Base-by-base conservation (phyloP, 2,888 invertebrate species). In the Tyria jacobaeae region DNA sequence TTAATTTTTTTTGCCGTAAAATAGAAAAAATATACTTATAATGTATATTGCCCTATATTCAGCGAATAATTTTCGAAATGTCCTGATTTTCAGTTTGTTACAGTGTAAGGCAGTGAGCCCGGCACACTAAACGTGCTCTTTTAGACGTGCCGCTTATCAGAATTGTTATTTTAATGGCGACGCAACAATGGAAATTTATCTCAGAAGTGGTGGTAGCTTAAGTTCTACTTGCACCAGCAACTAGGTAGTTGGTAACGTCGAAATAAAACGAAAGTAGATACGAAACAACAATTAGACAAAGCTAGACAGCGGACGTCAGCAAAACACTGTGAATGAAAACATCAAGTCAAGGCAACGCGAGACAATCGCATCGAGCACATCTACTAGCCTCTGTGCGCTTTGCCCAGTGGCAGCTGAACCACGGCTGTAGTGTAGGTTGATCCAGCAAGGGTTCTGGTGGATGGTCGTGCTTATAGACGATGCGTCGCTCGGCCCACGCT, bases 281-380 rank as follows among this genome's bases (percentile, higher is more conserved):
- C 70, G 73, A 77, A 78, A 80, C 76, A 78, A 80, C 76, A 76
- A 76, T 76, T 76, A 76, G 64, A 76, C 73, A 78, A 79, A 79
- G 79, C 75, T 80, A 76, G 80, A 79, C 74, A 80, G 78, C 76
- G 82, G 81, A 83, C 84, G 82, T 82, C 84, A 87, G 85, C 86
- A 86, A 89, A 90, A 88, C 87, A 80, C 82, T 87, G 92, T 91
- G 91, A 92, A 92, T 92, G 91, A 90, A 91, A 89, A 89, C 86
- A 87, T 87, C 82, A 78, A 83, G 80, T 78, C 80, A 79, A 85
- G 80, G 80, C 82, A 73, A 84, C 77, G 78, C 80, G 81, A 87
- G 84, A 89, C 89, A 87, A 87, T 88, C 75, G 83, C 70, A 71
- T 82, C 74, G 80, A 83, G 81, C 82, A 84, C 83, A 82, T 82